These are phyloP conservation scores for Solenopsis fugax DNA, from an alignment of 1,140 invertebrate species.

Conservation along the genomic window DNA sequence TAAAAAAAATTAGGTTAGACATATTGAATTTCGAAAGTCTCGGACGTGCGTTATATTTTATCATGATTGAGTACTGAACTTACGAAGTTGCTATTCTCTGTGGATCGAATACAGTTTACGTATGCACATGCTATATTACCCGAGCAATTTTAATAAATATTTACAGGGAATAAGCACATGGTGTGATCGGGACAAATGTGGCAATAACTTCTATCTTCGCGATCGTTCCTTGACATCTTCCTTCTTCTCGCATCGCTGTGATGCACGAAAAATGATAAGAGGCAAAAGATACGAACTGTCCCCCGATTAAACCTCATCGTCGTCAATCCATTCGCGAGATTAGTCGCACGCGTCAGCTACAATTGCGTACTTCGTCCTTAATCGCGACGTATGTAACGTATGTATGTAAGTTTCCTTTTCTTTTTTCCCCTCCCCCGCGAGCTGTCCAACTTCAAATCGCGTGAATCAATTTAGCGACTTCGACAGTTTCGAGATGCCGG, in stretches of 20 bases:
- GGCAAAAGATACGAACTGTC: conserved; percentile 58
- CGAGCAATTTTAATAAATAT: conserved; percentile 52
- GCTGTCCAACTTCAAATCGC: conserved; percentile 51
- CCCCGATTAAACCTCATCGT: conserved; percentile 32
- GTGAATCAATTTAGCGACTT: conserved; percentile 60
- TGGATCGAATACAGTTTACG: background rate
- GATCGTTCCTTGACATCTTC: background rate
- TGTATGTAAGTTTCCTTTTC: background rate
- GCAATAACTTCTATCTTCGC: conserved; percentile 72
- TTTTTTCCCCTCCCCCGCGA: background rate
- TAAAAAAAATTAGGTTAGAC: conserved; percentile 18
- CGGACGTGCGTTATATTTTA: background rate
- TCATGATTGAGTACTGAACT: conserved; percentile 5
- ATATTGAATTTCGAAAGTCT: background rate
- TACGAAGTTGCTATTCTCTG: background rate
- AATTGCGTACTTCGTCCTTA: conserved; percentile 54
- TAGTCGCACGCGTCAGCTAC: conserved; percentile 65
- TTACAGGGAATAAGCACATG: conserved; percentile 78
- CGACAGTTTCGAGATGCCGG: conserved; percentile 47
- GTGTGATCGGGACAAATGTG: conserved; percentile 75
- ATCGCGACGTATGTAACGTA: background rate
- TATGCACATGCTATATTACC: conserved; percentile 21
- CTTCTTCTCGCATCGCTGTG: conserved; percentile 26
- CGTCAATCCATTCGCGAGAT: conserved; percentile 45
- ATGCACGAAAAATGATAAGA: conserved; percentile 64